Base-by-base conservation (phyloP, 2,888 invertebrate species). In the Eupithecia dodoneata region DNA sequence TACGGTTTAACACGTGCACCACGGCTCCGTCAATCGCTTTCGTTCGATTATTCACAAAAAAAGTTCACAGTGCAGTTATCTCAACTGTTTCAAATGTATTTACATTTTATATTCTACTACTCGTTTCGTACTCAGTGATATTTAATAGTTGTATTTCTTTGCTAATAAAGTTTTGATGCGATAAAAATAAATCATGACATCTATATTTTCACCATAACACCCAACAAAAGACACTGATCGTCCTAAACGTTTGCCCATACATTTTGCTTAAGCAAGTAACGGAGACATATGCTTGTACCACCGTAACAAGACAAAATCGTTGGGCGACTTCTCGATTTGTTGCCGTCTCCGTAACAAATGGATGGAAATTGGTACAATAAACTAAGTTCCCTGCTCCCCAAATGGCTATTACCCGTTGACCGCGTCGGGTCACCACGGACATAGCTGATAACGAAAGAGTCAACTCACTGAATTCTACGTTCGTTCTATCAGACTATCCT, bases 361-460 rank as follows among this genome's bases (percentile, higher is more conserved):
- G 89, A 83, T 83, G 87, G 87, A 87, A 91, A 91, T 91, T 88
- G 90, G 85, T 85, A 86, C 89, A 89, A 91, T 91, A 91, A 91
- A 90, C 87, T 86, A 89, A 90, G 90, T 92, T 90, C 90, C 87
- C 88, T 87, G 89, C 91, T 92, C 92, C 91, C 93, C 87, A 87
- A 91, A 91, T 90, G 89, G 89, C 92, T 90, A 92, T 93, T 94
- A 93, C 89, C 90, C 89, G 86, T 86, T 90, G 91, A 91, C 93
- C 92, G 88, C 88, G 82, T 70, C 45, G 84, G 83, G 81, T 81
- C 83, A 84, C 83, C 81, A 83, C 79, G 70, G 76, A 65, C 42
- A 9, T 70, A 78, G 78, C 67, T 52, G 9, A 65, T 30, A 7
- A 12, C 83, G 79, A 82, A 84, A 83, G 85, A 82, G 84, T 80